phyloP scores from a whole-genome alignment of 2,113 vertebrate species.

The Platycercus adscitus region DNA sequence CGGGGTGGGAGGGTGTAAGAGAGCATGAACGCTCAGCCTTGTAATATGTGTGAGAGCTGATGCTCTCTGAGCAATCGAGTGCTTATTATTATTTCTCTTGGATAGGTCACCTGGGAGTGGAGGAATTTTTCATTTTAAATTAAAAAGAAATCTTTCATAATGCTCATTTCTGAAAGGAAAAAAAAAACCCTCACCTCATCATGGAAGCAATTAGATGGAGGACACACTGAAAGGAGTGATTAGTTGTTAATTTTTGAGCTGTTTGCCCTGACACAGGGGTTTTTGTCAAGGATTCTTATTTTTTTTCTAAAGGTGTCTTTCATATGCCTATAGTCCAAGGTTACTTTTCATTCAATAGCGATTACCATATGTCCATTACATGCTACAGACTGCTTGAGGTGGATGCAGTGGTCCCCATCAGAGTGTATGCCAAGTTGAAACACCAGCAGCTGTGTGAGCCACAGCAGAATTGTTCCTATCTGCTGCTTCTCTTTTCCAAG shows the following conservation, averaged over 20 bases:
- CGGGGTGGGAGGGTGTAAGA: background rate
- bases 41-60: conserved; percentile 29
- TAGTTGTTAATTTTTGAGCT: conserved; percentile 65
- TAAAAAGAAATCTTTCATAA: conserved; percentile 69
- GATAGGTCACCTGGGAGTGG: conserved; percentile 54
- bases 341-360: conserved; percentile 56
- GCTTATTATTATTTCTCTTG: conserved; percentile 69
- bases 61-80: conserved; percentile 54
- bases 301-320: conserved; percentile 44
- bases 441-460: conserved; percentile 55
- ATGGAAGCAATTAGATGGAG: conserved; percentile 63
- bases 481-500: conserved; percentile 65
- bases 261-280: background rate
- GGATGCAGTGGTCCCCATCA: conserved; percentile 25
- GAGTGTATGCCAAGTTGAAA: conserved; percentile 23
- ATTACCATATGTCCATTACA: conserved; percentile 47
- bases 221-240: conserved; percentile 25
- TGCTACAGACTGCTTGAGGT: conserved; percentile 24
- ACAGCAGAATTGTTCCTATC: conserved; percentile 59
- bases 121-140: conserved; percentile 70
- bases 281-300: conserved; percentile 7
- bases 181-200: background rate
- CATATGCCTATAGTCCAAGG: conserved; percentile 32
- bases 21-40: background rate
- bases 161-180: conserved; percentile 51